These are phyloP conservation scores for Taphrorychus bicolor DNA, from an alignment of 2,888 invertebrate species.

Conservation along the genomic window DNA sequence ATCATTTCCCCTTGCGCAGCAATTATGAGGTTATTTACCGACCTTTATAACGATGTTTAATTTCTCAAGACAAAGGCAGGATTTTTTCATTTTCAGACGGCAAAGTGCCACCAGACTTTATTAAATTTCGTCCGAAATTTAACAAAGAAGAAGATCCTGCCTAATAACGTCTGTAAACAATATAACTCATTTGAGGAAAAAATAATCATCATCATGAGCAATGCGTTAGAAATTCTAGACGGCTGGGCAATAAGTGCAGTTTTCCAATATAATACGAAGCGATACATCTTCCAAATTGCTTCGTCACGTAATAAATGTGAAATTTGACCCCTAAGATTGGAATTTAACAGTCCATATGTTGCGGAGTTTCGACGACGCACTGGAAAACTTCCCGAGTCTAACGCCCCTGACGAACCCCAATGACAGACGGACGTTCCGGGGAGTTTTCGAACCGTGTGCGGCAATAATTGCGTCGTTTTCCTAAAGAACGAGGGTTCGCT, in stretches of 20 bases:
- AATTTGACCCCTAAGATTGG: neutral
- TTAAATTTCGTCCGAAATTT: neutral
- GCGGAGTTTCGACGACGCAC: neutral
- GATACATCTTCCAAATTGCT: neutral
- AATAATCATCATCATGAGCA: neutral
- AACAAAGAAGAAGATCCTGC: neutral
- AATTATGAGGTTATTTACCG: conserved; percentile 29
- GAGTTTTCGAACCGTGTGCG: neutral
- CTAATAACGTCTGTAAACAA: neutral
- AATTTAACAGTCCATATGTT: conserved; percentile 4
- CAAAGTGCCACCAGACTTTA: neutral
- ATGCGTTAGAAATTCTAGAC: neutral
- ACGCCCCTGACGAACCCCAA: neutral
- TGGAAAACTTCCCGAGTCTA: conserved; percentile 1
- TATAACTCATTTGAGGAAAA: neutral
- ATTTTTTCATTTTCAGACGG: neutral
- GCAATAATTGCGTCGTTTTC: neutral
- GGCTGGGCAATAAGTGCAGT: neutral
- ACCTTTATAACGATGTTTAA: conserved; percentile 8
- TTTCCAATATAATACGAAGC: neutral
- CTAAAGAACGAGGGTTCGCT: neutral
- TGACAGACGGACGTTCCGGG: neutral
- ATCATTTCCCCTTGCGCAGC: conserved; percentile 14
- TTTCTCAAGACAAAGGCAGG: conserved; percentile 7
- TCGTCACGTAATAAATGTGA: conserved; percentile 1